Base-by-base conservation (phyloP, 1,140 invertebrate genomes). In the Atopsyche davidsoni region DNA sequence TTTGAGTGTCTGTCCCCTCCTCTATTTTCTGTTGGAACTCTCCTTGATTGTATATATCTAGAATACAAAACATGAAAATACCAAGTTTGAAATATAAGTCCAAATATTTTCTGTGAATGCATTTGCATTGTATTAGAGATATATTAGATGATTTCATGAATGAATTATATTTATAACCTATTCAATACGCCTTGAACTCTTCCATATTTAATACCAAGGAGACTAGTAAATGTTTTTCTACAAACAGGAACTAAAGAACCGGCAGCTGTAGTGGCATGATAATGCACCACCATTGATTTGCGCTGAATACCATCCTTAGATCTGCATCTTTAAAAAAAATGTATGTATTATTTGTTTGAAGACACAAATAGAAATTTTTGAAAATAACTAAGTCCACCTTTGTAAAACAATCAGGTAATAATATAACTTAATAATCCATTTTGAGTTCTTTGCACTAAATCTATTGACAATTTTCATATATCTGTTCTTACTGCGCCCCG, bases 1-100 rank as follows among this genome's bases (percentile, higher is more conserved):
- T 43, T 50, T 7, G 48, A 50, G 38, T 50, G 39, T 43, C 48
- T 50, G n/a, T 50, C 48, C 9, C 48, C 48, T 23, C 48, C 48
- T 4, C 40, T 17, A 31, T 50, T 50, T 43, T 50, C 48, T 10
- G 48, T 50, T 17, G 48, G 48, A 34, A 50, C 36, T 24, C 38
- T 25, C 22, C 43, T 50, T 3, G 48, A 50, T 35, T 50, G 28
- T 23, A 50, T 43, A 18, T 50, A 50, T 25, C 48, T 50, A 34
- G 16, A 50, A 50, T 2, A n/a, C 3, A 28, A 7, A 28, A 6
- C 6, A 28, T 28, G n/a, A 28, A 28, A 28, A 28, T n/a, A 28
- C 24, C 6, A 28, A 7, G n/a, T 28, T n/a, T 7, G 6, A 28
- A 28, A 7, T 28, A 28, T 28, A 28, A 6, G 24, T 7, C 24